A percentile compares a stretch with the other conserved stretches of the same genome.
Conservation (phyloP, 2,113 vertebrate genomes). For the Lasiurus cinereus region DNA sequence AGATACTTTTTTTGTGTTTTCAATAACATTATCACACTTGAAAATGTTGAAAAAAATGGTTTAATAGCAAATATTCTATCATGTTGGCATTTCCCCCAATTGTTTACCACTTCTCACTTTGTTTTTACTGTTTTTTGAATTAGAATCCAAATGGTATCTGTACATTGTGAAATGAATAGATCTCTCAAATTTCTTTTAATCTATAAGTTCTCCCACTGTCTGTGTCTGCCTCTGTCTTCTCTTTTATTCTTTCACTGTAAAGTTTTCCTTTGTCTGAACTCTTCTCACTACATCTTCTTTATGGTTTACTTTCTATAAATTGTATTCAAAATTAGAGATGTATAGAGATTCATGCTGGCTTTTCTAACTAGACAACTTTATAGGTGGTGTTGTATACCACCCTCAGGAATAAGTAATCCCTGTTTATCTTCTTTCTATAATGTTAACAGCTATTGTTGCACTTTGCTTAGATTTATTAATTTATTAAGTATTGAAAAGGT, state of each 20-base stretch:
- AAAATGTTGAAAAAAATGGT: constrained; percentile 26
- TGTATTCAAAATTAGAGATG: neutral
- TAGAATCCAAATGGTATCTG: neutral
- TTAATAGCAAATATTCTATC: neutral
- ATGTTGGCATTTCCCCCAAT: neutral
- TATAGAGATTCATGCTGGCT: neutral
- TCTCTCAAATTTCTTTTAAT: neutral
- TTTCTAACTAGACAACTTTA: neutral
- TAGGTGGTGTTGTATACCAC: neutral
- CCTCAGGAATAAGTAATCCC: neutral
- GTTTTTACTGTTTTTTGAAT: neutral
- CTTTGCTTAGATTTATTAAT: constrained; percentile 56
- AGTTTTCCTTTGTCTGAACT: neutral
- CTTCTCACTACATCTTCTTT: neutral
- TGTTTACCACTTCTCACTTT: neutral
- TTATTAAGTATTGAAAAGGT: constrained; percentile 32
- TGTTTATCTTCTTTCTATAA: neutral
- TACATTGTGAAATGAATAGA: neutral
- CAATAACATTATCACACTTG: neutral
- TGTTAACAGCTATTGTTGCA: neutral
- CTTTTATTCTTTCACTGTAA: neutral
- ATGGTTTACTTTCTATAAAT: neutral
- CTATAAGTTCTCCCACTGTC: neutral
- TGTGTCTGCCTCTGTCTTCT: neutral
- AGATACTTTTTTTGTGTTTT: neutral